phyloP scores from a whole-genome alignment of 2,797 vertebrate genomes.

The Semaprochilodus insignis region DNA sequence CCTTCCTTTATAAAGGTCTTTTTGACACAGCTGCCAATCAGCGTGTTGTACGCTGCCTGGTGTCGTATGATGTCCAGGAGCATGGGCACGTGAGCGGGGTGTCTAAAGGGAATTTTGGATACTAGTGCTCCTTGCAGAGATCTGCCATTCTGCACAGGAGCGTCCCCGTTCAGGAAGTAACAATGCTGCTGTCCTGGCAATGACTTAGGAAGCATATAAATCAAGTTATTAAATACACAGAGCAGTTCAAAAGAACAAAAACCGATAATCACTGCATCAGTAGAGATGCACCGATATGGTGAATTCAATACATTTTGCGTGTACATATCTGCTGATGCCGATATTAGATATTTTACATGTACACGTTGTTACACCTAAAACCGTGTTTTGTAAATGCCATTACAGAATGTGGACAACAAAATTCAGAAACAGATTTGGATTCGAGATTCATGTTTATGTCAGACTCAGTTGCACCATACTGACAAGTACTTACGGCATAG shows the following conservation, averaged over 20 bases:
- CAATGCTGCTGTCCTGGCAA: constrained; percentile 97
- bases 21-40: constrained; percentile 97
- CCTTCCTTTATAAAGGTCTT: constrained; percentile 93
- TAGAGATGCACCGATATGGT: too few relatives aligned
- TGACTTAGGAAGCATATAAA: constrained; percentile 74
- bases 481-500: constrained; percentile 86
- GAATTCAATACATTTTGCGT: too few relatives aligned
- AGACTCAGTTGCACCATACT: too few relatives aligned
- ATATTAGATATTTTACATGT: too few relatives aligned
- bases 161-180: constrained; percentile 96
- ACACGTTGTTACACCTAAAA: too few relatives aligned
- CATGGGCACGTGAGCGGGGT: constrained; percentile 92
- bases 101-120: constrained; percentile 94
- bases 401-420: too few relatives aligned
- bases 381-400: too few relatives aligned
- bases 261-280: background rate
- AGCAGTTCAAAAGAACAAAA: background rate
- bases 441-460: too few relatives aligned
- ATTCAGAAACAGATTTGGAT: too few relatives aligned
- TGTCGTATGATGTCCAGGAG: constrained; percentile 92
- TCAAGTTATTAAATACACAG: background rate
- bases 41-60: constrained; percentile 93
- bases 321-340: too few relatives aligned
- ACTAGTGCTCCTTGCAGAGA: constrained; percentile 92
- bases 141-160: constrained; percentile 91